Conservation (phyloP, 2,888 invertebrate species). For the Limnephilus auricula region DNA sequence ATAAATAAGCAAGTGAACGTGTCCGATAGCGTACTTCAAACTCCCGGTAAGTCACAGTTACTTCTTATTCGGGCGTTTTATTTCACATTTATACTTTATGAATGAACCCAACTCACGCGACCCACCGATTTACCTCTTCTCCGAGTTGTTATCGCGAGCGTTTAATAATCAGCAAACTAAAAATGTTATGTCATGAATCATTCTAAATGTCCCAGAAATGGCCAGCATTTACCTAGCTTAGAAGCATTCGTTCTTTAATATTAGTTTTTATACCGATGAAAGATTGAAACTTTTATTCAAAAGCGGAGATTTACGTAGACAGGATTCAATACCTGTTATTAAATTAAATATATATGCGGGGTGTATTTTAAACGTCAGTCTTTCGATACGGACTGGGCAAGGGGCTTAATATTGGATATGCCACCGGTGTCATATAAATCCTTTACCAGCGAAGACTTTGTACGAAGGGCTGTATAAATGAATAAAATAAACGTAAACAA, state of each 20-base stretch:
- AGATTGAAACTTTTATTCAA: neutral
- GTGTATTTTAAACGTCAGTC: neutral
- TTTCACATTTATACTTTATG: neutral
- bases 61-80: conserved; percentile 21
- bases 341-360: neutral
- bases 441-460: conserved; percentile 41
- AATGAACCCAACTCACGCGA: conserved; percentile 38
- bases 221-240: neutral
- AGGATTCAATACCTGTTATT: neutral
- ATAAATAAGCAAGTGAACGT: neutral
- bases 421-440: conserved; percentile 32
- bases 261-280: neutral
- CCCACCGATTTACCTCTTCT: conserved; percentile 18
- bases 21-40: neutral
- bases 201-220: neutral
- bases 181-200: conserved; percentile 19
- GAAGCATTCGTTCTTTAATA: neutral
- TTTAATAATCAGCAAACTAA: conserved; percentile 27
- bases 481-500: conserved; percentile 53
- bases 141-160: conserved; percentile 33
- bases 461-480: conserved; percentile 46
- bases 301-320: neutral
- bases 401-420: conserved; percentile 19
- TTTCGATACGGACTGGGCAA: neutral
- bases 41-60: neutral